Conservation (phyloP, 2,797 vertebrate species). For the Petrocephalus schoutedeni region DNA sequence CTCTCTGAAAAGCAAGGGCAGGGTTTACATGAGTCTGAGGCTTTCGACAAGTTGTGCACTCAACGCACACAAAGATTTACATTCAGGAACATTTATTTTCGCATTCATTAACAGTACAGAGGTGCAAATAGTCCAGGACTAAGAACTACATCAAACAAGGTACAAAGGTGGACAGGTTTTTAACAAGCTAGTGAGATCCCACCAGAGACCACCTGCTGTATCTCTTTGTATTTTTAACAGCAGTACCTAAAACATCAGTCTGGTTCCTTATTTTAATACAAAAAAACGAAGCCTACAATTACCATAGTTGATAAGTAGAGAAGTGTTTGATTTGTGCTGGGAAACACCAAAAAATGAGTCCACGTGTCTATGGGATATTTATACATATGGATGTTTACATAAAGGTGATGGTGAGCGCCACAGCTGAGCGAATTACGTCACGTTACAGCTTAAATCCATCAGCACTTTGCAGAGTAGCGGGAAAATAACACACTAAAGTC, state of each 20-base stretch:
- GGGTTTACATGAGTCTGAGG: no score
- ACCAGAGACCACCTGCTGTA: conserved; percentile 71
- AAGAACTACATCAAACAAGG: conserved; percentile 87
- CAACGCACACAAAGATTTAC: conserved; percentile 47
- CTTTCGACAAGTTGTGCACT: not conserved
- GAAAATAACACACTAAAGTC: conserved; percentile 68
- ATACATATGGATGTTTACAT: conserved; percentile 45
- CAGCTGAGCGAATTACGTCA: conserved; percentile 68
- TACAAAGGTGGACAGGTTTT: conserved; percentile 95
- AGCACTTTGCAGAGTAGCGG: conserved; percentile 79
- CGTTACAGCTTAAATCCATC: conserved; percentile 72
- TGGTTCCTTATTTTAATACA: conserved; percentile 84
- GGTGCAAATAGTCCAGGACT: conserved; percentile 98
- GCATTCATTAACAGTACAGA: conserved; percentile 97
- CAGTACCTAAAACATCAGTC: conserved; percentile 82
- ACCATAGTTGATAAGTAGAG: conserved; percentile 77
- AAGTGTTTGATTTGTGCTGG: conserved; percentile 83
- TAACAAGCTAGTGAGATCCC: conserved; percentile 75
- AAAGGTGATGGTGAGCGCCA: conserved; percentile 76
- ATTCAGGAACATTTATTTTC: conserved; percentile 98
- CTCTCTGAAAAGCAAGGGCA: not conserved
- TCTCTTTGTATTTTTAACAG: conserved; percentile 82
- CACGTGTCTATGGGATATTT: conserved; percentile 76
- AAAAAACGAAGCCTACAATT: conserved; percentile 90
- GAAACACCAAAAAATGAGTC: conserved; percentile 79